These are phyloP conservation scores for Bursaphelenchus okinawaensis DNA, from an alignment of 2,888 invertebrate species.

Conservation along the genomic window DNA sequence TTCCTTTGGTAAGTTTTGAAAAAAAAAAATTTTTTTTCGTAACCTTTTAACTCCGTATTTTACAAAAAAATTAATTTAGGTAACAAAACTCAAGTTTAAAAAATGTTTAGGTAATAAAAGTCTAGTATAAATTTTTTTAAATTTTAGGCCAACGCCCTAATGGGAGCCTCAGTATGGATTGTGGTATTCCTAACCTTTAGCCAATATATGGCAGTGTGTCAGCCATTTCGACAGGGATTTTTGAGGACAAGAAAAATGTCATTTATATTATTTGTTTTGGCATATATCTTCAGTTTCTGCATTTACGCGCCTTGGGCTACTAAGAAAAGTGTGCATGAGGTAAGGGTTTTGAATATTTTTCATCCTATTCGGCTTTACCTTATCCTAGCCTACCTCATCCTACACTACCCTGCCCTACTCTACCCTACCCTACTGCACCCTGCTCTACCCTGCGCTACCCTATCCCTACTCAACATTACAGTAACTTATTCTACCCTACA, in stretches of 20 bases:
- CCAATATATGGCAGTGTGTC: slow-evolving; percentile 61
- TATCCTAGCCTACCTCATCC: too few species aligned
- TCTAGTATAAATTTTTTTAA: slow-evolving; percentile 8
- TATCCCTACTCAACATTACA: too few species aligned
- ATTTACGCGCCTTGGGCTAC: slow-evolving; percentile 56
- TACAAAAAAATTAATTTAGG: slow-evolving; percentile 5
- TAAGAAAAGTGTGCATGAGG: slow-evolving; percentile 49
- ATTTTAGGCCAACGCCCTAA: slow-evolving; percentile 60
- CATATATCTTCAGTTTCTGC: slow-evolving; percentile 52
- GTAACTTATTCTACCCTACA: too few species aligned
- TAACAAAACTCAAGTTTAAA: not conserved
- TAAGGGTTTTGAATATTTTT: slow-evolving; percentile 8
- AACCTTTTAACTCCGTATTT: not conserved
- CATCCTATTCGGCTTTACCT: not conserved
- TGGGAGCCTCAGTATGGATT: slow-evolving; percentile 63
- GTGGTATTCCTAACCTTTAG: slow-evolving; percentile 63
- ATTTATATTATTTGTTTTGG: slow-evolving; percentile 39
- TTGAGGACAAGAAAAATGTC: slow-evolving; percentile 31
- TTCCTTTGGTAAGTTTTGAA: slow-evolving; percentile 59
- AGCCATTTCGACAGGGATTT: slow-evolving; percentile 52
- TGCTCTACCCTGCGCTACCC: too few species aligned
- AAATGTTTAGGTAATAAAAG: slow-evolving; percentile 12
- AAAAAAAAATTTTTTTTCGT: not conserved
- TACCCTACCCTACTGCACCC: too few species aligned
- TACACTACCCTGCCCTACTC: too few species aligned